Base-by-base conservation (phyloP, 2,113 vertebrate species). In the Oxyruncus cristatus region DNA sequence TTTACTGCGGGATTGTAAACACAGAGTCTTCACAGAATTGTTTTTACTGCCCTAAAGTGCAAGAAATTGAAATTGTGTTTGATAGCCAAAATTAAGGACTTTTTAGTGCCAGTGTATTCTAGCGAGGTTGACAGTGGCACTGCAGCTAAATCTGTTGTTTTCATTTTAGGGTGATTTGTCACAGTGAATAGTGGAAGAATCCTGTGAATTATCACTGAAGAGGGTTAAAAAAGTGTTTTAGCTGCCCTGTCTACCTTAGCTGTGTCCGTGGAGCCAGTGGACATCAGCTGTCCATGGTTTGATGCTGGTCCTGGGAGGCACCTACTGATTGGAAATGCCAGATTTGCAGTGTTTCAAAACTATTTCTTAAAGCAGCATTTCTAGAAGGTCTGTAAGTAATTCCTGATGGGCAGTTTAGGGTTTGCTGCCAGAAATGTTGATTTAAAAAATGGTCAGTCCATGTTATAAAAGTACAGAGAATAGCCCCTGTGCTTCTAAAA, bases 81-180 rank as follows among this genome's bases (percentile, higher is more conserved):
- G 95, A 91, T 92, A 85, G 73, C 46, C 91, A 96, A 95, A 85
- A 73, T 87, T 85, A 77, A 94, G 96, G 95, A 96, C 79, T 95
- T 88, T 44, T 65, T 84, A 78, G 75, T 95, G 97, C 93, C 95
- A 94, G 96, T 72, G 93, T 95, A 90, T 94, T 93, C 67, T 44
- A 95, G 96, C 33, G n/a, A 91, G 94, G 95, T 58, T 95, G 92
- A 92, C 88, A 62, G 92, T 91, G 88, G 82, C 88, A 82, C 90
- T 76, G 87, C 87, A 95, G 90, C 95, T 86, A 95, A 85, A 95
- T 70, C 96, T 97, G 96, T 92, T 97, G 95, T 96, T 98, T 98
- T 94, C 93, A 46, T 67, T 75, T 46, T 33, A 23, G 71, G 84
- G 87, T 37, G 87, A 73, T 85, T 77, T 83, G 95, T 97, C 89